Evolutionary conservation across 2,113 vertebrate species (phyloP).

Genomic region (Phylloscopus whistleri): DNA sequence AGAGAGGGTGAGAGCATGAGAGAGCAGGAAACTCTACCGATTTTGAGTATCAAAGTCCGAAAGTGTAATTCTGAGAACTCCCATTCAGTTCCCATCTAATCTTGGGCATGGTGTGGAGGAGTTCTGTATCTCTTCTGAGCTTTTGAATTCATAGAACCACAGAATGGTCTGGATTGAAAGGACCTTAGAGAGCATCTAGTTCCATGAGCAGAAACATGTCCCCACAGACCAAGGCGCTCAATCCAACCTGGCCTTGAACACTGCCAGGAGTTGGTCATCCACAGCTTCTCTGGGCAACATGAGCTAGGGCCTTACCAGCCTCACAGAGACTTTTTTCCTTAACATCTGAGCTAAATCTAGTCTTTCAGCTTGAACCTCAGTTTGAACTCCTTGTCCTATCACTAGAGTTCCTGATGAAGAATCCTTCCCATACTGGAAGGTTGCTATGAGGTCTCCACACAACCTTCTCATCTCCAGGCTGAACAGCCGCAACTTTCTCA

Average conservation of each 20-base stretch:
- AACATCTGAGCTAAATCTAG: neutral
- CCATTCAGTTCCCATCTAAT: neutral
- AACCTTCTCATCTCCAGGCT: neutral
- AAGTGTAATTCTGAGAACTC: neutral
- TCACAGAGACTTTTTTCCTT: neutral
- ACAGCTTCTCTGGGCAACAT: neutral
- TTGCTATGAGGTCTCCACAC: fast-evolving
- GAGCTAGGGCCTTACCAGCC: neutral
- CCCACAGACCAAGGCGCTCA: neutral
- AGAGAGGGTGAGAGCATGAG: neutral
- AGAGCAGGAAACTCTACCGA: neutral
- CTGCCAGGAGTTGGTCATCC: neutral
- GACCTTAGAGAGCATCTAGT: neutral
- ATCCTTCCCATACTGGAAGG: neutral
- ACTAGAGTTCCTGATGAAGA: neutral
- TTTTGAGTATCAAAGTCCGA: neutral
- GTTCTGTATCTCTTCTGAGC: neutral
- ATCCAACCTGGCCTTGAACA: neutral
- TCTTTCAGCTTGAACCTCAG: neutral
- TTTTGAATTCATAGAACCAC: neutral
- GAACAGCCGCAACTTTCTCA: neutral
- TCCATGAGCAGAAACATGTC: neutral
- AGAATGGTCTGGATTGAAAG: neutral
- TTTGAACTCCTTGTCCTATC: neutral
- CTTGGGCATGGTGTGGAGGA: neutral